Conservation (phyloP, 1,140 invertebrate species). For the Camponotus pennsylvanicus region DNA sequence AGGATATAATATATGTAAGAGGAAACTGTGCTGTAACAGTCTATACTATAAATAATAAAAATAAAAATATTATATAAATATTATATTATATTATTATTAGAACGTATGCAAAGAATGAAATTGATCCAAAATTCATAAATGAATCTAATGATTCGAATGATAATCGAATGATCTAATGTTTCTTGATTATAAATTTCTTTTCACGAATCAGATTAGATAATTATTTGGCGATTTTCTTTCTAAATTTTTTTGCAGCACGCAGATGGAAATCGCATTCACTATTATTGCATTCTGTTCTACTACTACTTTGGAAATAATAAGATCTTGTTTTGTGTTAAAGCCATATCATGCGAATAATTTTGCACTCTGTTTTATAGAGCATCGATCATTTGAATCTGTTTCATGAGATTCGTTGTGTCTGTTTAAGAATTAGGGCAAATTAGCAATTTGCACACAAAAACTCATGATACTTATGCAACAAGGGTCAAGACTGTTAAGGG, state of each 20-base stretch:
- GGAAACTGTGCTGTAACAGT: background rate
- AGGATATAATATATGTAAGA: background rate
- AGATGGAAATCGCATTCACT: background rate
- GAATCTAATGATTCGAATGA: background rate
- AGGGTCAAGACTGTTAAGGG: slow-evolving; percentile 53
- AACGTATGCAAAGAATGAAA: background rate
- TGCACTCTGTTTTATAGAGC: background rate
- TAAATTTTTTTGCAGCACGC: background rate
- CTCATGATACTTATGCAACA: slow-evolving; percentile 62
- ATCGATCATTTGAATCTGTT: background rate
- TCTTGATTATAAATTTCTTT: background rate
- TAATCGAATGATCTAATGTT: background rate
- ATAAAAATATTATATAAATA: slow-evolving; percentile 26
- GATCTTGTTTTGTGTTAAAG: background rate
- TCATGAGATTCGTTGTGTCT: background rate
- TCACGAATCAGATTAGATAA: background rate
- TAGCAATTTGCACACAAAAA: slow-evolving; percentile 13
- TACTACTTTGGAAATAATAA: background rate
- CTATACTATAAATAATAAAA: background rate
- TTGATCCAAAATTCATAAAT: background rate
- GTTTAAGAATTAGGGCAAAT: background rate
- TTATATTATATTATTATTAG: background rate
- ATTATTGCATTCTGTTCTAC: background rate
- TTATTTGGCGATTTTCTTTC: background rate
- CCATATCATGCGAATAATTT: background rate